Evolutionary conservation across 92 coral and sea anemone genomes (phyloP), one percentile per base, ranked within the genome.

Genomic region (Phenganax stokvisi): DNA sequence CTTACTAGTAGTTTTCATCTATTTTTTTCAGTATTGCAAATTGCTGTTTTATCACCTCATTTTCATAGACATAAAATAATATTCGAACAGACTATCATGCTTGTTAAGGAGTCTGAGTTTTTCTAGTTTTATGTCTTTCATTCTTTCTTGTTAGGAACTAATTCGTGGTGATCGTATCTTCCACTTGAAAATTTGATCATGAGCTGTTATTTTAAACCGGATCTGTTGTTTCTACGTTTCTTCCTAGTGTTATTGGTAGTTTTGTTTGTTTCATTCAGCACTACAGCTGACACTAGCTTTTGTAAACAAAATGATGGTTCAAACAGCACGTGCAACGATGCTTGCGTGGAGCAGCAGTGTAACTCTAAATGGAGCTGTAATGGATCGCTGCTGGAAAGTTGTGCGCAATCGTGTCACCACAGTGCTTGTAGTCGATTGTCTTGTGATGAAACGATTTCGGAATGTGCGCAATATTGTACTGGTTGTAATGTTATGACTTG

Each of bases 281-380:
- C 54, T 20, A 0, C 30, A 9, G 30, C 80, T 15, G 16, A 7
- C 27, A 65, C 54, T 44, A 16, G 12, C 15, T 20, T 57, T 7
- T 75, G 80, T 56, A 17, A 16, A 8, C 29, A 10, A 25, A 17
- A 25, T 27, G 66, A 55, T 59, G 71, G 69, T 57, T 8, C 59
- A 64, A 76, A 59, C 28, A 25, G 53, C n/a, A 57, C 81, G 0
- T 76, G 81, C 20, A 53, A 29, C 53, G 56, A 12, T 57, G 69
- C 54, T 64, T 76, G 81, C 25, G 58, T 76, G 56, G 44, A 60
- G 58, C 81, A 76, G 37, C n/a, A 29, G 31, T 76, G 81, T 57
- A 17, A 75, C 16, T 16, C 56, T 10, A 31, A 44, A 11, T 76
- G 81, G 81, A 60, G 29, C 25, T 76, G 81, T 31, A 76, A 76